Evolutionary conservation across 2,797 vertebrate genomes (phyloP).

Genomic region (Mareca strepera): DNA sequence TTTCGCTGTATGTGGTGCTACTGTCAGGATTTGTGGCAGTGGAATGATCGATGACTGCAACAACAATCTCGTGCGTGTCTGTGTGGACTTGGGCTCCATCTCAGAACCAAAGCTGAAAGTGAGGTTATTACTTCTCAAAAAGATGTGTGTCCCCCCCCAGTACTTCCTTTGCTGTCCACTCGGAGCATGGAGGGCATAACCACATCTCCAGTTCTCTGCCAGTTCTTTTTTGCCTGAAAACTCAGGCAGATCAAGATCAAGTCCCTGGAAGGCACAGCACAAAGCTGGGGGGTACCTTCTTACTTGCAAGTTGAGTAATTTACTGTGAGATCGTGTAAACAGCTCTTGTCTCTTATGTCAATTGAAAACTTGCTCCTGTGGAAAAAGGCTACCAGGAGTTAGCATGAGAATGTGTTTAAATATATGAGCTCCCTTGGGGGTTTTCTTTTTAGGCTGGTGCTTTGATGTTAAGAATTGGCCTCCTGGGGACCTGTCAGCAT

Average conservation of each 20-base stretch:
- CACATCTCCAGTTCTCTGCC: not conserved
- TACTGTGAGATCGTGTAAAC: not conserved
- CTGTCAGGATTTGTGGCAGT: not conserved
- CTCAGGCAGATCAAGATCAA: not conserved
- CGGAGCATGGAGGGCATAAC: not conserved
- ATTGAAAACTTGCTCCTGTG: not conserved
- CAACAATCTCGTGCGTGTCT: fast-evolving
- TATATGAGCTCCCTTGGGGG: fast-evolving
- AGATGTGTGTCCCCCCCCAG: not conserved
- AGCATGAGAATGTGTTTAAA: not conserved
- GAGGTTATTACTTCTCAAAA: not conserved
- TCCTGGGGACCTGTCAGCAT: not conserved
- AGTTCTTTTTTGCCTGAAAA: not conserved
- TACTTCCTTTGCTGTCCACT: not conserved
- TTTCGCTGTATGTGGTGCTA: not conserved
- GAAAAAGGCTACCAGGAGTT: not conserved
- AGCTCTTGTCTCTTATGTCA: not conserved
- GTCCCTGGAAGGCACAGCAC: not conserved
- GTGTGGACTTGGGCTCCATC: not conserved
- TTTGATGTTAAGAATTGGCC: not conserved
- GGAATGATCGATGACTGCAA: not conserved
- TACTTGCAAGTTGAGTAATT: not conserved
- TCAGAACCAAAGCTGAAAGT: not conserved
- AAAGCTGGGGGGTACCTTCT: not conserved
- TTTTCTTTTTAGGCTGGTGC: not conserved